Percentiles rank a stretch among this genome's conserved stretches.
Conservation (phyloP, 1,140 invertebrate genomes). For the Propsilocerus akamusi region DNA sequence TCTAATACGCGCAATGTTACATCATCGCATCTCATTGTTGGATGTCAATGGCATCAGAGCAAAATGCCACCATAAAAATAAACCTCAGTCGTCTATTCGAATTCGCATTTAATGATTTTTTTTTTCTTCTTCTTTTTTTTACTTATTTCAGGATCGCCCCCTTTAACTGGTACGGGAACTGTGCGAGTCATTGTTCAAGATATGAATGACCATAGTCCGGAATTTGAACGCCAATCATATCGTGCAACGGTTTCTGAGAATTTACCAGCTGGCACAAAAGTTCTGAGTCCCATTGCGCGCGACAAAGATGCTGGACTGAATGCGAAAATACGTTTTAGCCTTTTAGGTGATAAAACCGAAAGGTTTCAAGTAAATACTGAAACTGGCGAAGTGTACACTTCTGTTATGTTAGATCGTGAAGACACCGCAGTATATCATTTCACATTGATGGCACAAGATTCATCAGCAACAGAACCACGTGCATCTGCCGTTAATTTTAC, state of each 20-base stretch:
- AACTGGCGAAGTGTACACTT: conserved; percentile 56
- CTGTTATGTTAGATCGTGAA: conserved; percentile 58
- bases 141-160: conserved; percentile 55
- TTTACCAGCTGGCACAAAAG: conserved; percentile 44
- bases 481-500: conserved; percentile 65
- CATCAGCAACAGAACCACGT: conserved; percentile 58
- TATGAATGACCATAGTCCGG: conserved; percentile 81
- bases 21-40: too few relatives aligned
- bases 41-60: too few relatives aligned
- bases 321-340: conserved; percentile 62
- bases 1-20: too few relatives aligned
- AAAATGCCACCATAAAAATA: too few relatives aligned
- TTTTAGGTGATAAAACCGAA: conserved; percentile 59
- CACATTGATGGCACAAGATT: conserved; percentile 71
- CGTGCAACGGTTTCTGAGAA: conserved; percentile 60
- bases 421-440: conserved; percentile 53
- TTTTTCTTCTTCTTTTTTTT: conserved; percentile 9
- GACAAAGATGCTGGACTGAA: conserved; percentile 72
- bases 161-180: conserved; percentile 70
- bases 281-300: conserved; percentile 49
- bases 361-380: conserved; percentile 54
- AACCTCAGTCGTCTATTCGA: too few relatives aligned
- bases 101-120: neutral
- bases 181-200: conserved; percentile 79
- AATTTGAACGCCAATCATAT: conserved; percentile 62